Percentiles rank a stretch among this genome's conserved stretches.
Evolutionary conservation across 2,888 invertebrate species (phyloP).

Genomic region (Brenthis hecate): DNA sequence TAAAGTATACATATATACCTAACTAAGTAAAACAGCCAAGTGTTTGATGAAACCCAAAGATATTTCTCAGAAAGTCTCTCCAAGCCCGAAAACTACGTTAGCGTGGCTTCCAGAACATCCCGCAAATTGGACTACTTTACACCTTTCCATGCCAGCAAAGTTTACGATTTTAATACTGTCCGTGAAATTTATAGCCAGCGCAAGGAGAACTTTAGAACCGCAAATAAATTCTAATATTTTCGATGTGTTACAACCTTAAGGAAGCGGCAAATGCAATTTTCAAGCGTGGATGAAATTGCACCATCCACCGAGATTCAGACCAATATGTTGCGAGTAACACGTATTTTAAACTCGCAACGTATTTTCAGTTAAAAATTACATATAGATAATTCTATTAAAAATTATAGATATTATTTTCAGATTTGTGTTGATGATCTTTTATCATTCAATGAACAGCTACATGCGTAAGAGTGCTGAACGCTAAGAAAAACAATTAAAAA

Average conservation of each 20-base stretch:
- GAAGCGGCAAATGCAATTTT: slow-evolving; percentile 69
- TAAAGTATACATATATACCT: too few relatives aligned
- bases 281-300: slow-evolving; percentile 58
- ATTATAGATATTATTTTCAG: too few relatives aligned
- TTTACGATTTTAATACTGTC: slow-evolving; percentile 44
- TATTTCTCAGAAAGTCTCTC: slow-evolving; percentile 1
- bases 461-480: too few relatives aligned
- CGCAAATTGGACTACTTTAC: slow-evolving; percentile 29
- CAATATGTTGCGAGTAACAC: slow-evolving; percentile 47
- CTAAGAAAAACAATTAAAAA: too few relatives aligned
- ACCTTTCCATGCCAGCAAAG: slow-evolving; percentile 32
- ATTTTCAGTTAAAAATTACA: background rate
- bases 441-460: too few relatives aligned
- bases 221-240: slow-evolving; percentile 48
- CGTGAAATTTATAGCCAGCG: slow-evolving; percentile 40
- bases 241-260: slow-evolving; percentile 46
- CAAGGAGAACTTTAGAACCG: slow-evolving; percentile 38
- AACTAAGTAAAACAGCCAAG: too few relatives aligned
- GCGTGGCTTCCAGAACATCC: slow-evolving; percentile 19
- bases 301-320: slow-evolving; percentile 44
- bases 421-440: too few relatives aligned
- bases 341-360: slow-evolving; percentile 5
- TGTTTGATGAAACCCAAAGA: background rate
- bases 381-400: too few relatives aligned
- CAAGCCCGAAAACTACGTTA: slow-evolving; percentile 14